Percentiles rank a stretch among this genome's conserved stretches.
These are phyloP conservation scores for Climacteris rufus DNA, from an alignment of 2,113 vertebrate species.

Conservation along the genomic window DNA sequence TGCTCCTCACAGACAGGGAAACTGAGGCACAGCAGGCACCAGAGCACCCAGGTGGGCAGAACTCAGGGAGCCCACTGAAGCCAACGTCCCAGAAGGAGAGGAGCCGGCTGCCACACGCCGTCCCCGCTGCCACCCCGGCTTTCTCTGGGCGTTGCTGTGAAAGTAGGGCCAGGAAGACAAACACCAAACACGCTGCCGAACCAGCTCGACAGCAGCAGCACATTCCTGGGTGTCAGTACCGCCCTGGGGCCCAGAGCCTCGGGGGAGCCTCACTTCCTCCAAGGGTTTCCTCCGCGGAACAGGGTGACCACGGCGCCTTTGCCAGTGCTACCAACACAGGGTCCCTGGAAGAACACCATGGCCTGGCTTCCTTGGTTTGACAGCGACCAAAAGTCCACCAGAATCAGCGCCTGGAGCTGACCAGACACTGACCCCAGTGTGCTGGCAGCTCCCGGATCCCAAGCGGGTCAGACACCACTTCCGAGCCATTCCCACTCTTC, in stretches of 20 bases:
- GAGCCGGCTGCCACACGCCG: not conserved
- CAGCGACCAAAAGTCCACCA: not conserved
- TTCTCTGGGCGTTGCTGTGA: not conserved
- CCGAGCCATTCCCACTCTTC: not conserved
- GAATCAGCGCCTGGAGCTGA: not conserved
- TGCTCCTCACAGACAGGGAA: not conserved
- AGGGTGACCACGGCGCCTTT: accelerated
- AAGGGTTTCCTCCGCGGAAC: not conserved
- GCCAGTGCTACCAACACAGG: not conserved
- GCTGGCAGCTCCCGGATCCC: not conserved
- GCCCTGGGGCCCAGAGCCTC: not conserved
- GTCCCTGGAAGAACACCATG: not conserved
- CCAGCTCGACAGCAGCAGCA: not conserved
- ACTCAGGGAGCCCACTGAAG: not conserved
- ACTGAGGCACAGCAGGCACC: not conserved
- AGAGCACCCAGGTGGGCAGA: not conserved
- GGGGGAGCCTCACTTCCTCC: constrained; percentile 1
- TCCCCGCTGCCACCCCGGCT: not conserved
- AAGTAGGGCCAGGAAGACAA: not conserved
- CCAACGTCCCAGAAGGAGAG: not conserved
- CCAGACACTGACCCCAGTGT: not conserved
- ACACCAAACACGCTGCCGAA: constrained; percentile 15
- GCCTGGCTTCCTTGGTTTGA: not conserved
- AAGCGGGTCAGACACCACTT: no score
- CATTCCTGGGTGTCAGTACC: constrained; percentile 28